Evolutionary conservation across 2,888 invertebrate genomes (phyloP).

Genomic region (Parnassius orleans): DNA sequence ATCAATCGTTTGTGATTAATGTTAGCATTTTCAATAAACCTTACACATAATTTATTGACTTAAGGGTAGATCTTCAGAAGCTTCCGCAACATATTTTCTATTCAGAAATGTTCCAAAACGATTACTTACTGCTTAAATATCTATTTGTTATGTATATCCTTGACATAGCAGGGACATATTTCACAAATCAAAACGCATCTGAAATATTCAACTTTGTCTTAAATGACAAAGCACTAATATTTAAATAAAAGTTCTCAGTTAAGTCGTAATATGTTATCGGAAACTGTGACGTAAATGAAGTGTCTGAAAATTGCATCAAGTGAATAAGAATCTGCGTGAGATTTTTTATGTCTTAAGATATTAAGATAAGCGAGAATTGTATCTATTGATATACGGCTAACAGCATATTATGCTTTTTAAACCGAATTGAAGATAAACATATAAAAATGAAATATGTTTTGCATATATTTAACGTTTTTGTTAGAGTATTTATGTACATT

Average conservation of each 20-base stretch:
- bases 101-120: slow-evolving; percentile 17
- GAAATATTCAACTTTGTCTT: no score
- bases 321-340: slow-evolving; percentile 9
- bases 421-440: slow-evolving; percentile 14
- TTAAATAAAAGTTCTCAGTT: no score
- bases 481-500: slow-evolving; percentile 64
- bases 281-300: slow-evolving; percentile 17
- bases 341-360: slow-evolving; percentile 14
- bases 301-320: slow-evolving; percentile 16
- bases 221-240: no score
- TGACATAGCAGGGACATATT: slow-evolving; percentile 18
- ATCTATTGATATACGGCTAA: slow-evolving; percentile 11
- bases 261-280: no score
- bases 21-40: slow-evolving; percentile 62
- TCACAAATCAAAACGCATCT: background rate
- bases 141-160: slow-evolving; percentile 13
- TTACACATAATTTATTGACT: slow-evolving; percentile 35
- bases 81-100: slow-evolving; percentile 13
- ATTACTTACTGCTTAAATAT: slow-evolving; percentile 14
- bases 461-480: slow-evolving; percentile 31
- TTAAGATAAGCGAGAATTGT: slow-evolving; percentile 21
- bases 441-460: slow-evolving; percentile 27
- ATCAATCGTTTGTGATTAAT: slow-evolving; percentile 54
- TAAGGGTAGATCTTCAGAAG: slow-evolving; percentile 13
- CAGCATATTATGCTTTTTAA: slow-evolving; percentile 10